phyloP scores from a whole-genome alignment of 2,797 vertebrate genomes.

The Pseudocheirus occidentalis region DNA sequence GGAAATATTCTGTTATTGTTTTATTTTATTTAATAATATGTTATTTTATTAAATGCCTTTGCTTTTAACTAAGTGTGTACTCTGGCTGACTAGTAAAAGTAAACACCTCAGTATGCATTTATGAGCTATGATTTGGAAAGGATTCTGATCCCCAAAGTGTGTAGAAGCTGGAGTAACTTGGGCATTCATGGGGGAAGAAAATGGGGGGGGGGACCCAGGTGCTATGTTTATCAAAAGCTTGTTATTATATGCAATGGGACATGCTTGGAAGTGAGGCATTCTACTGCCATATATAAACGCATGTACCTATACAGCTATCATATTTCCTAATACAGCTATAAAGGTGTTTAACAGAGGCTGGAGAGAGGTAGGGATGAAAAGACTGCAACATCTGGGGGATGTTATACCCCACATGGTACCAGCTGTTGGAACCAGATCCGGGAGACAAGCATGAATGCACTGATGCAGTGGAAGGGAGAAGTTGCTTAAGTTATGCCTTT shows the following conservation, averaged over 20 bases:
- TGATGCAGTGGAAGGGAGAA: neutral
- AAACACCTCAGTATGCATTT: neutral
- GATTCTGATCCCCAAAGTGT: neutral
- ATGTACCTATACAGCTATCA: neutral
- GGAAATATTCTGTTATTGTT: neutral
- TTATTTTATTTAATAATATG: neutral
- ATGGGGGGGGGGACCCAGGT: neutral
- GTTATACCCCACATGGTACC: neutral
- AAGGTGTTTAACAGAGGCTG: neutral
- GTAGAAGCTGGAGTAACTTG: neutral
- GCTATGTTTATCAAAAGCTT: neutral
- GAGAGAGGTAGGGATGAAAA: neutral
- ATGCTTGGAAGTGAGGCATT: neutral
- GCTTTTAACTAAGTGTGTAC: neutral
- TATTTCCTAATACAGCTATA: neutral
- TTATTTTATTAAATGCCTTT: slow-evolving; percentile 1
- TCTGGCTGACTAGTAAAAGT: neutral
- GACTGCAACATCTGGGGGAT: neutral
- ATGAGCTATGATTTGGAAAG: neutral
- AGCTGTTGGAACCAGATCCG: neutral
- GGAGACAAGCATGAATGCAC: neutral
- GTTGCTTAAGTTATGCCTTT: neutral
- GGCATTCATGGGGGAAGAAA: neutral
- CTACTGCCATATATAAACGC: neutral
- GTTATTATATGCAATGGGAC: neutral